These are phyloP conservation scores for Arvicanthis niloticus DNA, from an alignment of 2,113 vertebrate genomes.

Conservation along the genomic window DNA sequence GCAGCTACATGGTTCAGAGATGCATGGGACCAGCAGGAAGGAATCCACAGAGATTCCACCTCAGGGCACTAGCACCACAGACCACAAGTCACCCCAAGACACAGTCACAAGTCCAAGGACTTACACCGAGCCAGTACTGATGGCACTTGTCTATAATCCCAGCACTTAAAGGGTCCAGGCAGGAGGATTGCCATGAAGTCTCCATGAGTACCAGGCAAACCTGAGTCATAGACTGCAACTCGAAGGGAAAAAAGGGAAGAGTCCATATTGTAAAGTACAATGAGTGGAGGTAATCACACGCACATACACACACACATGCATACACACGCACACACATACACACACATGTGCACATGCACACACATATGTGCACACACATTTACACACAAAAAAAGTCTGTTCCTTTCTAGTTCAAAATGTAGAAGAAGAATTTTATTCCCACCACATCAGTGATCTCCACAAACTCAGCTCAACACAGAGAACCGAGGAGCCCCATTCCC, in stretches of 20 bases:
- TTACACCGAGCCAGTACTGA: background rate
- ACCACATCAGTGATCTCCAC: background rate
- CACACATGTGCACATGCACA: too few relatives aligned
- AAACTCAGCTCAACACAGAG: background rate
- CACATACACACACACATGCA: accelerated
- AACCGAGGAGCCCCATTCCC: background rate
- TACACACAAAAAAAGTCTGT: background rate
- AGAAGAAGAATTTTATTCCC: background rate
- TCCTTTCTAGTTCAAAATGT: background rate
- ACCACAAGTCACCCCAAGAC: background rate
- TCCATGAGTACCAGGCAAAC: background rate
- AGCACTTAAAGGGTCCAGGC: background rate
- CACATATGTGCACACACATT: background rate
- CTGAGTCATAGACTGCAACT: background rate
- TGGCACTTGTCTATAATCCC: background rate
- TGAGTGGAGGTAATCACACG: background rate
- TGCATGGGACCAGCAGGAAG: background rate
- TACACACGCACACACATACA: accelerated
- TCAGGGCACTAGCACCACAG: background rate
- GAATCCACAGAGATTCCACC: background rate
- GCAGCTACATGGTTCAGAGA: background rate
- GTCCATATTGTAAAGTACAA: background rate
- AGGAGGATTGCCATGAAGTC: background rate
- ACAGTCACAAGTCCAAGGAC: background rate
- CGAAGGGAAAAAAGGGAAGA: background rate